Conservation (phyloP, 53 echinoderm and acorn worm species). For the Stichopus horrens region DNA sequence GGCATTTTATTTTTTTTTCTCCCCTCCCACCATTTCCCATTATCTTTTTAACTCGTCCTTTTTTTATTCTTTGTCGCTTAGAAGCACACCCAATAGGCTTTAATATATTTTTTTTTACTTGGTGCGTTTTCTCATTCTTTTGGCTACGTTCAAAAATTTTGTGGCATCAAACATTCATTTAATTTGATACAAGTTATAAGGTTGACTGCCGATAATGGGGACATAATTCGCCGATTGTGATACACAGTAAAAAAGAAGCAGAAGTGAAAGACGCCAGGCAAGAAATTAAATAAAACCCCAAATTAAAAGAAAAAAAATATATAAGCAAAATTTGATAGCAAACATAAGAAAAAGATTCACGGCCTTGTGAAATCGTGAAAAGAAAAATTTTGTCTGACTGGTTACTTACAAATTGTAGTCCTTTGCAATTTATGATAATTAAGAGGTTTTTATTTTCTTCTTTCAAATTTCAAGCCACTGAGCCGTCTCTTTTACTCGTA, state of each 20-base stretch:
- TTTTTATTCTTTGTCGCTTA: not conserved
- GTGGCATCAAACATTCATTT: slow-evolving; percentile 26
- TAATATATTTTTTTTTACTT: not conserved
- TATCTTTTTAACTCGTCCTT: not conserved
- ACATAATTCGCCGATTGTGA: slow-evolving; percentile 30
- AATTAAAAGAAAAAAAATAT: no score
- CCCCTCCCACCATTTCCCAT: slow-evolving; percentile 6
- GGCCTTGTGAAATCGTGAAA: not conserved
- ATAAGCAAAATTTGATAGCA: no score
- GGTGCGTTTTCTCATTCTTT: not conserved
- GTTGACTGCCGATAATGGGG: slow-evolving; percentile 39
- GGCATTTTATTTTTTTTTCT: not conserved
- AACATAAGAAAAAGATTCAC: not conserved
- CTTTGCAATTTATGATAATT: slow-evolving; percentile 1
- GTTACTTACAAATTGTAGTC: slow-evolving; percentile 12
- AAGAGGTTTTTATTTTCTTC: slow-evolving; percentile 11
- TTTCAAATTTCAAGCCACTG: not conserved
- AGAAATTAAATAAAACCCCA: slow-evolving; percentile 12
- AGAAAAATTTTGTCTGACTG: not conserved
- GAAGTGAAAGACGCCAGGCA: slow-evolving; percentile 6
- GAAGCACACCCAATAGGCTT: not conserved
- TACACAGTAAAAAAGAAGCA: slow-evolving; percentile 12
- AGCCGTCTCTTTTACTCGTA: not conserved
- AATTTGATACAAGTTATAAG: slow-evolving; percentile 41
- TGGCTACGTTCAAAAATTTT: slow-evolving; percentile 4